These are phyloP conservation scores for Phoenicopterus ruber DNA, from an alignment of 2,113 vertebrate species.

Conservation along the genomic window DNA sequence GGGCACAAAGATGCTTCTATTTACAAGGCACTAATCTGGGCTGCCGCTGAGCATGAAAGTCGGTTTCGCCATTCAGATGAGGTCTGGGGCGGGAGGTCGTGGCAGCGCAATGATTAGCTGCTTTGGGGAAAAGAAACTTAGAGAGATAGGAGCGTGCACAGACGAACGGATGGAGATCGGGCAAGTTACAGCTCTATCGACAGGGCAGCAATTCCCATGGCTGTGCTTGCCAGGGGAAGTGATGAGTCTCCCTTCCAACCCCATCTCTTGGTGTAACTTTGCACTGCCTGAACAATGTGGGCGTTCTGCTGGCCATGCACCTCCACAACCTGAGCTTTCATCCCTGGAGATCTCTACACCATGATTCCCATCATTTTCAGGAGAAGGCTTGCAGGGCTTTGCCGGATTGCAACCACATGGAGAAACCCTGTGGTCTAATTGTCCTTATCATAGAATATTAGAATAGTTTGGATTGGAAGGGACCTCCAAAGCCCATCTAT, in stretches of 20 bases:
- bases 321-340: neutral
- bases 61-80: neutral
- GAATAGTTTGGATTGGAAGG: too few relatives aligned
- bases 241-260: neutral
- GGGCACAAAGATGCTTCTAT: constrained; percentile 42
- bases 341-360: neutral
- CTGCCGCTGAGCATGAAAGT: neutral
- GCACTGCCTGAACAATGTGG: neutral
- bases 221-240: neutral
- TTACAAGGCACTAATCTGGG: neutral
- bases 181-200: fast-evolving
- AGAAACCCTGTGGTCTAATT: neutral
- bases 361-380: neutral
- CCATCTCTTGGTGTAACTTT: neutral
- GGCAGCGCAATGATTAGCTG: neutral
- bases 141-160: neutral
- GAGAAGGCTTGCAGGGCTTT: neutral
- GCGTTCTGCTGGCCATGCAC: fast-evolving
- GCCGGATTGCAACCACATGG: neutral
- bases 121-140: neutral
- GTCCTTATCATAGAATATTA: neutral
- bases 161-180: fast-evolving
- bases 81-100: neutral
- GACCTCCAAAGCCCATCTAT: too few relatives aligned
- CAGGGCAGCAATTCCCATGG: neutral